Evolutionary conservation across 1,140 invertebrate species (phyloP), one percentile per base, ranked within the genome.

Genomic region (Drosophila parabipectinata): DNA sequence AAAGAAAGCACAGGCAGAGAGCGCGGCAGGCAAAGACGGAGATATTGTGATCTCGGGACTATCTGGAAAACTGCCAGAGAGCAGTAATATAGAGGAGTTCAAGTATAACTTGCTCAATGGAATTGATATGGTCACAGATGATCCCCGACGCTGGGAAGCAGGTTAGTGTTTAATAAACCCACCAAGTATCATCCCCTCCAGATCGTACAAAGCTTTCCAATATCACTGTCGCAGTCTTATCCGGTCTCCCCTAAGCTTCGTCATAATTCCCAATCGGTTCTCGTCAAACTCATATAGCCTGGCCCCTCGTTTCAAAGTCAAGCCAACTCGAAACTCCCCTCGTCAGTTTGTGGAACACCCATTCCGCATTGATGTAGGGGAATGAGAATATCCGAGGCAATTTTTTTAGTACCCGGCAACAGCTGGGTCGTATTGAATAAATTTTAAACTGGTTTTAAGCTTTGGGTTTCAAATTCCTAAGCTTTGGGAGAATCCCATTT

Each of bases 21-120:
- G 50, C 3, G n/a, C 48, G 34, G 39, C 60, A 18, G 54, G 21
- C n/a, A 60, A 62, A 4, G 67, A 69, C 12, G 66, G 45, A 50
- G 97, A 98, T 37, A 94, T 99, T 64, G 97, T 98, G 47, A 96
- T 99, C 72, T 95, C 95, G 32, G 98, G 98, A 44, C 94, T 99
- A 64, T 98, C 97, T 41, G 97, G 97, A 48, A 95, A 97, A 77
- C 94, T 98, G 52, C 98, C 98, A 0, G 96, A 98, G 91, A 97
- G 96, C 44, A 94, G 95, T 53, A 96, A 95, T 87, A 95, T 99
- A 63, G 95, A 97, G 79, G 97, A 99, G 92, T 98, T 99, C 91
- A 95, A 95, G 76, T 93, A 97, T 66, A 94, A 98, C 77, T 93
- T 99, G 24, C 96, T 97, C 82, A 95, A 95, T 47, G 96, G 96